Percentiles rank a stretch among this genome's conserved stretches.
phyloP scores from a whole-genome alignment of 2,888 invertebrate species.

The Platerodrilus igneus region DNA sequence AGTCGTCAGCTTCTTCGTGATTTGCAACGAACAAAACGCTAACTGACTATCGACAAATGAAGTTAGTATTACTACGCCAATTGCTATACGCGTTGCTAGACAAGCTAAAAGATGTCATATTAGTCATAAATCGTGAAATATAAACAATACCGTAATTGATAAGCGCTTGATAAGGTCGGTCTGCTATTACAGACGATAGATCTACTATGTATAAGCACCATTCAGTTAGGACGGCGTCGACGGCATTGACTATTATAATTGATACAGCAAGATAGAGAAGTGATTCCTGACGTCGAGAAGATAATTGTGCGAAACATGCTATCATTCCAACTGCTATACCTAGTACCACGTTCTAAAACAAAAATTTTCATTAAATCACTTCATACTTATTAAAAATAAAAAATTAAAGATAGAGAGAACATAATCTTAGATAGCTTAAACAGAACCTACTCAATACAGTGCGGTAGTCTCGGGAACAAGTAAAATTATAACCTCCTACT shows the following conservation, averaged over 20 bases:
- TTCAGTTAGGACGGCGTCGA: slow-evolving; percentile 53
- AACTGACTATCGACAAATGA: slow-evolving; percentile 52
- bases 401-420: no score
- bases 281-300: slow-evolving; percentile 47
- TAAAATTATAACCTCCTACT: no score
- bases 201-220: slow-evolving; percentile 47
- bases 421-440: no score
- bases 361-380: no score
- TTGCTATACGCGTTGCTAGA: slow-evolving; percentile 48
- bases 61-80: slow-evolving; percentile 46
- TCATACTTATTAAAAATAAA: no score
- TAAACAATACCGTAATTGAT: slow-evolving; percentile 47
- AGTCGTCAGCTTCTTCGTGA: slow-evolving; percentile 33
- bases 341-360: slow-evolving; percentile 49
- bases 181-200: slow-evolving; percentile 37
- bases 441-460: no score
- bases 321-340: slow-evolving; percentile 50
- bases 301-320: slow-evolving; percentile 47
- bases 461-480: no score
- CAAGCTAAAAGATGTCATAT: slow-evolving; percentile 47
- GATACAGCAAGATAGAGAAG: slow-evolving; percentile 51
- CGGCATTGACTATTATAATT: slow-evolving; percentile 51
- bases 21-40: slow-evolving; percentile 50
- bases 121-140: slow-evolving; percentile 42
- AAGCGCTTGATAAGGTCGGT: slow-evolving; percentile 42